Conservation (phyloP, 1,140 invertebrate genomes). For the Brachionus koreanus region DNA sequence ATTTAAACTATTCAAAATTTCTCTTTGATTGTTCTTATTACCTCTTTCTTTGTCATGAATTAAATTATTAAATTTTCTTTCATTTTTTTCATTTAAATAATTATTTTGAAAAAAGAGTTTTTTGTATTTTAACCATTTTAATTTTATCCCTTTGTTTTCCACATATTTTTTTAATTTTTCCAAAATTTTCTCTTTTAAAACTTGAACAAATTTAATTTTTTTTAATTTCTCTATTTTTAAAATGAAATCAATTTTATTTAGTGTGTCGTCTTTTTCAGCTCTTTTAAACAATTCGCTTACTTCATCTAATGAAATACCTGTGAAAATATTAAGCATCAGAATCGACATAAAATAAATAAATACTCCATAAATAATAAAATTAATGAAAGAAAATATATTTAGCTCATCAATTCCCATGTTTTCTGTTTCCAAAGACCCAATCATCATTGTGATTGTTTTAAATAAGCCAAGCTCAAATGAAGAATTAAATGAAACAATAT, state of each 20-base stretch:
- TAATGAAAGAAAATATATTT: background rate
- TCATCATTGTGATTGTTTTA: background rate
- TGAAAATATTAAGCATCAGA: background rate
- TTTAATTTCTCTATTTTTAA: background rate
- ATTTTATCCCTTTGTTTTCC: no score
- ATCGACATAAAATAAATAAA: background rate
- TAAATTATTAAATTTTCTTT: no score
- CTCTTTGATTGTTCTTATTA: no score
- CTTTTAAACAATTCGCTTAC: background rate
- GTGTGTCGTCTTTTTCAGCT: background rate
- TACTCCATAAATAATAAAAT: background rate
- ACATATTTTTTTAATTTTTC: no score
- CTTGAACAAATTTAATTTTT: no score
- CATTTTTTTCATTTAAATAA: no score
- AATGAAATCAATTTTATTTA: background rate
- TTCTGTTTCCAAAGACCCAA: background rate
- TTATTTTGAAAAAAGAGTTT: no score
- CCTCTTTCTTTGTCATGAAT: no score
- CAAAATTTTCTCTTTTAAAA: no score
- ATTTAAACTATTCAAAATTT: no score
- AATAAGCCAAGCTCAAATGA: background rate
- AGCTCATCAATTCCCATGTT: background rate
- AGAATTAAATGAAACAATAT: background rate
- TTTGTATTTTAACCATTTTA: no score
- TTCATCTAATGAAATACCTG: background rate